Base-by-base conservation (phyloP, 2,888 invertebrate species). In the Callinectes sapidus region DNA sequence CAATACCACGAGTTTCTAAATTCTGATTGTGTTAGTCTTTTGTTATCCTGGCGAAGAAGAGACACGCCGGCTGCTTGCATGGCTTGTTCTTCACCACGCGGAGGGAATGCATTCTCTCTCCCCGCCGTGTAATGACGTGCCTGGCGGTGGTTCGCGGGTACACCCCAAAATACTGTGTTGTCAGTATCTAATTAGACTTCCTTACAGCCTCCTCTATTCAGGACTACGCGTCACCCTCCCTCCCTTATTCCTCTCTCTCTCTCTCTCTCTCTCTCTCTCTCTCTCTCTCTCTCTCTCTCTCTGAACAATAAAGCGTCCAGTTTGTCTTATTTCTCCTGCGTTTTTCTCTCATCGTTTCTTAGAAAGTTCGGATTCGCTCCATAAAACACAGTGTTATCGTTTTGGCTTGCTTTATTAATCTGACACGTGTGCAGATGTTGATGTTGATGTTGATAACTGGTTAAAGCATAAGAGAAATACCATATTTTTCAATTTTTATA, bases 111-210 rank as follows among this genome's bases (percentile, higher is more conserved):
- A 81, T 32, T 81, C 16, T 81, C 16, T 81, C 35, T 35, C 32
- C 23, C 3, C 14, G 81, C 81, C 10, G 35, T 16, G 23, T 81
- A 35, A 81, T 81, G 81, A 81, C 13, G 81, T 35, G 81, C 32
- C 81, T 35, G 16, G 81, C 81, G 81, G 32, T 14, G 32, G 14
- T 35, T 32, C 61, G 61, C 61, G 2, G 10, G 32, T 35, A 35
- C 81, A 1, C 16, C 28, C 35, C 35, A 32, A 35, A 81, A 35
- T 14, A 81, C 13, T 16, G 8, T 10, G n/a, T 35, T 10, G 32
- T 81, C 35, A 81, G 32, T 81, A 81, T 35, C 81, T 35, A 81
- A 81, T 81, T 81, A 81, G 81, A 81, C 81, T 81, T 81, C 81
- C 81, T 81, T 81, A 81, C 81, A 35, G 71, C 71, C 71, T n/a